Evolutionary conservation across 2,113 vertebrate species (phyloP).

Genomic region (Bagarius yarrelli): DNA sequence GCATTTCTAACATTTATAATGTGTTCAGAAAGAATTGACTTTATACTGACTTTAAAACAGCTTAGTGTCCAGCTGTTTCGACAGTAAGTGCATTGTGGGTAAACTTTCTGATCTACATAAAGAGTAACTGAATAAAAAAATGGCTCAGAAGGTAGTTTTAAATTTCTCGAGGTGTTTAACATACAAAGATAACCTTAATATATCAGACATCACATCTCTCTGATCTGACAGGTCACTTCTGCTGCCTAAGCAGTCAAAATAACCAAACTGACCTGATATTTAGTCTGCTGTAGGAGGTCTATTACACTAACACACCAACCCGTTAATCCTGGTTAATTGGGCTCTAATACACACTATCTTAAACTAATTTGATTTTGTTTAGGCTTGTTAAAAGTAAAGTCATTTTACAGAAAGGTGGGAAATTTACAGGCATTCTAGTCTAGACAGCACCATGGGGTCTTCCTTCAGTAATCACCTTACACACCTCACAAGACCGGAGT

Average conservation of each 20-base stretch:
- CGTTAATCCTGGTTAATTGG: not conserved
- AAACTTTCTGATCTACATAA: not conserved
- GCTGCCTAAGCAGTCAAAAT: not conserved
- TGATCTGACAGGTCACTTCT: conserved; percentile 1
- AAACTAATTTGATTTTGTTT: not conserved
- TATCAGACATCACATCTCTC: conserved; percentile 1
- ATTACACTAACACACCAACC: not conserved
- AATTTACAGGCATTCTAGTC: conserved; percentile 11
- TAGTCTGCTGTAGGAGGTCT: not conserved
- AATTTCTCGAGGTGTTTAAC: conserved; percentile 22
- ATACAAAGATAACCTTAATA: conserved; percentile 40
- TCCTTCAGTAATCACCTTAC: conserved; percentile 27
- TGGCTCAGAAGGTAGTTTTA: not conserved
- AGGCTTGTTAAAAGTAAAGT: not conserved
- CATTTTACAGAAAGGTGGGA: not conserved
- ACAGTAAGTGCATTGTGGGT: too few relatives aligned
- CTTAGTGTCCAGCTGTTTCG: too few relatives aligned
- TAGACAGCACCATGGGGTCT: conserved; percentile 29
- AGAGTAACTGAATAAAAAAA: conserved; percentile 30
- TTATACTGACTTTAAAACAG: too few relatives aligned
- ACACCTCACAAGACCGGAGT: conserved; percentile 1
- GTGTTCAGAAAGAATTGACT: too few relatives aligned
- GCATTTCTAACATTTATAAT: too few relatives aligned
- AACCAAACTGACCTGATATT: not conserved
- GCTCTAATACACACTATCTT: not conserved